A percentile compares a stretch with the other conserved stretches of the same genome.
Evolutionary conservation across 2,888 invertebrate species (phyloP).

Genomic region (Calameuta filiformis): DNA sequence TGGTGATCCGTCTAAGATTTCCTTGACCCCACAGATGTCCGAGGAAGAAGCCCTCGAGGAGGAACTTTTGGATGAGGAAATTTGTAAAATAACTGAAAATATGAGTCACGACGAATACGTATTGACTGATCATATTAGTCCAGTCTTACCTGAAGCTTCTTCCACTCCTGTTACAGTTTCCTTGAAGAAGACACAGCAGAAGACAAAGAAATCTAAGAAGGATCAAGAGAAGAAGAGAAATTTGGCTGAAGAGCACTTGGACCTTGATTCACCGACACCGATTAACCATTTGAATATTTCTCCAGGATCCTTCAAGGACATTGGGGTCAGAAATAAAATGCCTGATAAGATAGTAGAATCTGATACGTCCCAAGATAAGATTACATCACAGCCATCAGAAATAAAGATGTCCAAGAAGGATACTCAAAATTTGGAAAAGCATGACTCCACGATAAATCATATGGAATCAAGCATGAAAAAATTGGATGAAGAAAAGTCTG

Average conservation of each 20-base stretch:
- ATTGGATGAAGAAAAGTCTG: background rate
- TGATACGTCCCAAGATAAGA: background rate
- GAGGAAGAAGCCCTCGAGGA: slow-evolving; percentile 53
- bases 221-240: slow-evolving; percentile 44
- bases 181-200: background rate
- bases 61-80: slow-evolving; percentile 60
- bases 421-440: background rate
- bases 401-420: background rate
- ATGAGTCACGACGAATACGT: slow-evolving; percentile 65
- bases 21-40: slow-evolving; percentile 13
- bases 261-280: slow-evolving; percentile 34
- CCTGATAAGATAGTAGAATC: background rate
- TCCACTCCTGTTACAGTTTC: slow-evolving; percentile 39
- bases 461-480: background rate
- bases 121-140: slow-evolving; percentile 59
- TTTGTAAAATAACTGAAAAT: slow-evolving; percentile 63
- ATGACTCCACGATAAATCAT: background rate
- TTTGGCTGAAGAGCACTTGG: slow-evolving; percentile 51
- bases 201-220: slow-evolving; percentile 20
- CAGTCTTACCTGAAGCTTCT: slow-evolving; percentile 39
- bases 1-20: background rate
- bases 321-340: background rate
- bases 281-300: background rate
- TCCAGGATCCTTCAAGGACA: background rate
- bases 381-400: background rate